Evolutionary conservation across 2,797 vertebrate species (phyloP).

Genomic region (Xiphorhynchus erythropygius): DNA sequence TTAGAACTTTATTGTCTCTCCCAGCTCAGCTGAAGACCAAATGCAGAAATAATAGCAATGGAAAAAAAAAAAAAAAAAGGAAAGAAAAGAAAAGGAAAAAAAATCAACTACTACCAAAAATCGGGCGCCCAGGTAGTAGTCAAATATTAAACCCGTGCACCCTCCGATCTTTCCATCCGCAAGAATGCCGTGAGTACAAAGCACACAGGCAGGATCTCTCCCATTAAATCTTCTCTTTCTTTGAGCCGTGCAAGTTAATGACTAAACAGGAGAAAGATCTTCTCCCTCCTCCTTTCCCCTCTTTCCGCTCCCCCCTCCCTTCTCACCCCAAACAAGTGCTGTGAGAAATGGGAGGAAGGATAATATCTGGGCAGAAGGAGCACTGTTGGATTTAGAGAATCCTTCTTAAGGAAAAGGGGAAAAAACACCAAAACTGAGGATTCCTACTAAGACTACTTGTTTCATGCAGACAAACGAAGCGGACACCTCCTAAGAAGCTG

Average conservation of each 20-base stretch:
- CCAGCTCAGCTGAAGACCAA: slow-evolving; percentile 42
- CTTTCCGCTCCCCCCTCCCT: neutral
- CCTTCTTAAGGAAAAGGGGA: neutral
- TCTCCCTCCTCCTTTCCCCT: slow-evolving; percentile 33
- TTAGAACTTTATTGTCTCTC: slow-evolving; percentile 45
- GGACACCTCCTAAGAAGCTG: slow-evolving; percentile 61
- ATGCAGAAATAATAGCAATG: neutral
- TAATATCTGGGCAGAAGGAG: neutral
- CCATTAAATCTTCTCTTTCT: slow-evolving; percentile 72
- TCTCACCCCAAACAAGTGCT: neutral
- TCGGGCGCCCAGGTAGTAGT: neutral
- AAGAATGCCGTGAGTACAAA: slow-evolving; percentile 45
- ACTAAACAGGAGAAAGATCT: slow-evolving; percentile 44
- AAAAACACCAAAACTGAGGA: slow-evolving; percentile 20
- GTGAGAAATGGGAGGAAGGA: slow-evolving; percentile 13
- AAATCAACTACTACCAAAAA: neutral
- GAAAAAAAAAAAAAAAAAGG: neutral
- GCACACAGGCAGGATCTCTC: slow-evolving; percentile 50
- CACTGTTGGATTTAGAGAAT: slow-evolving; percentile 27
- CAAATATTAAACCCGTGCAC: slow-evolving; percentile 7
- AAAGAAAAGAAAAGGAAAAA: too few species aligned
- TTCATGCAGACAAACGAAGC: slow-evolving; percentile 58
- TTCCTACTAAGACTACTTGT: slow-evolving; percentile 16
- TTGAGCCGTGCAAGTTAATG: slow-evolving; percentile 45
- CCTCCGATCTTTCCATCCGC: neutral